Evolutionary conservation across 2,888 invertebrate genomes (phyloP).

Genomic region (Megalurothrips usitatus): DNA sequence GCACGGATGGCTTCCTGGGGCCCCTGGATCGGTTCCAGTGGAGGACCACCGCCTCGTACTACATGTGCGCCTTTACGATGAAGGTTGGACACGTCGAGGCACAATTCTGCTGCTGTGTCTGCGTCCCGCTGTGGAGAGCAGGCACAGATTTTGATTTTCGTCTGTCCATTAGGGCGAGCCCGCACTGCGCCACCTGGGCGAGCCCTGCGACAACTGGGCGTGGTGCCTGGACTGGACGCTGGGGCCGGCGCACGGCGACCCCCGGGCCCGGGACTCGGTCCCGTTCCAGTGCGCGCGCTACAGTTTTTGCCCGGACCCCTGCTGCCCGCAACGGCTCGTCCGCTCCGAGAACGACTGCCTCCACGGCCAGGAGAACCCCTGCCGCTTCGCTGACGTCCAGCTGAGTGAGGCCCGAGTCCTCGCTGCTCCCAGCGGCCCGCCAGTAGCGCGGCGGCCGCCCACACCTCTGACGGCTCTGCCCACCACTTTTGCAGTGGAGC

Average conservation of each 20-base stretch:
- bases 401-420: background rate
- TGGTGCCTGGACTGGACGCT: constrained; percentile 51
- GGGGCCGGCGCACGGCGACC: constrained; percentile 51
- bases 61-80: constrained; percentile 65
- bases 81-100: constrained; percentile 42
- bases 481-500: background rate
- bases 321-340: constrained; percentile 54
- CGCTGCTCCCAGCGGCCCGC: no score
- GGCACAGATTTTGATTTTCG: no score
- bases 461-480: no score
- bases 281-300: constrained; percentile 58
- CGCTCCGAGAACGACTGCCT: constrained; percentile 48
- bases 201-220: constrained; percentile 59
- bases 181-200: constrained; percentile 52
- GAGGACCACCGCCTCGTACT: constrained; percentile 60
- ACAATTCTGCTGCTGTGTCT: no score
- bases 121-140: no score
- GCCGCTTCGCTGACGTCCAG: constrained; percentile 42
- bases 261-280: constrained; percentile 53
- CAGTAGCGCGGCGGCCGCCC: no score
- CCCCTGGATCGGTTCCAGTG: constrained; percentile 56
- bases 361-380: constrained; percentile 51
- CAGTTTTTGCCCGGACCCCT: constrained; percentile 64
- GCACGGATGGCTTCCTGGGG: constrained; percentile 38
- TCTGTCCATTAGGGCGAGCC: constrained; percentile 43